Base-by-base conservation (phyloP, 2,113 vertebrate genomes). In the Cichladusa arquata region DNA sequence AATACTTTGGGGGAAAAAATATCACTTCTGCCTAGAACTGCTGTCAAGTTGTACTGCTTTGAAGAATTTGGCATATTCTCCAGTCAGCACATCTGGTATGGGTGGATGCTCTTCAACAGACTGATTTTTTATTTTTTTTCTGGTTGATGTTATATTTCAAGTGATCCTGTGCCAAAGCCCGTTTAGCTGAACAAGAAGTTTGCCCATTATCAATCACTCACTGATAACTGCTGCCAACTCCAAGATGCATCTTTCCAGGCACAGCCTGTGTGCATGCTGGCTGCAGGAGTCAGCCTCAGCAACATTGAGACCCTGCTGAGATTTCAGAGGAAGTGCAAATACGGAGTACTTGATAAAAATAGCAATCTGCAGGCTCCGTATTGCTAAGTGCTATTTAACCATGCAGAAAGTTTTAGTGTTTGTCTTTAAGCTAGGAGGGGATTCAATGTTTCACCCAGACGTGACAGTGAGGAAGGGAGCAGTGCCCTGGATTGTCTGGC, bases 41-140 rank as follows among this genome's bases (percentile, higher is more conserved):
- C 81, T 91, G 91, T 85, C 81, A 91, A 79, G 44, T 67, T 65
- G 48, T 44, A 42, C 60, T 71, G 70, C 76, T 95, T 87, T 92
- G 91, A 96, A 92, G 92, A 86, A 92, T 86, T 82, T 94, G 97
- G 95, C 53, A 17, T 89, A 34, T 92, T 91, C 80, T 95, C 92
- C 74, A 67, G 76, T 95, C 87, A 87, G 67, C 83, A 88, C 94
- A 96, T 96, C 97, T 97, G 95, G 93, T 64, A 90, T 67, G 95
- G 90, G 95, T 62, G 90, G 78, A 76, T 95, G 71, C 34, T 86
- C 34, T 81, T 93, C 57, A 82, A 91, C 36, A 81, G 72, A 60
- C 72, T 66, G 73, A 15, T 9, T 42, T 80, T 56, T 40, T 31
- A 11, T 31, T n/a, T 72, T 64, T 78, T 81, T 62, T 70, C 56